Evolutionary conservation across 2,888 invertebrate species (phyloP).

Genomic region (Pilophorus perplexus): DNA sequence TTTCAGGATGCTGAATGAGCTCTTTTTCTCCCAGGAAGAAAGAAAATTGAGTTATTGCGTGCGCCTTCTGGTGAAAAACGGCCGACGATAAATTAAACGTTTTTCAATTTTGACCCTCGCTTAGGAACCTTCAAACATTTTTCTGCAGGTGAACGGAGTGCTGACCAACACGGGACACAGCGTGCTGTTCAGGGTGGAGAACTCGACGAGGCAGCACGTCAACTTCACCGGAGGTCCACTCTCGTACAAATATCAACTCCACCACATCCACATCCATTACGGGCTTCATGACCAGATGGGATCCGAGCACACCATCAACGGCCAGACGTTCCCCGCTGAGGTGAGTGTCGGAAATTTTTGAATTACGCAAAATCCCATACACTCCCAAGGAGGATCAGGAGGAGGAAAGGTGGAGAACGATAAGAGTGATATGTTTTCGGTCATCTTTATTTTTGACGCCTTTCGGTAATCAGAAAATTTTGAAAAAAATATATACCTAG

Average conservation of each 20-base stretch:
- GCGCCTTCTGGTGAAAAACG: not conserved
- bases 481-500: not conserved
- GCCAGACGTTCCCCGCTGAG: conserved; percentile 96
- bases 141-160: conserved; percentile 79
- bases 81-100: no score
- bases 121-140: no score
- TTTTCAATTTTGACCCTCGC: no score
- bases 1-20: not conserved
- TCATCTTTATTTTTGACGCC: no score
- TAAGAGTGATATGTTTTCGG: not conserved
- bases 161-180: conserved; percentile 94
- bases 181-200: conserved; percentile 86
- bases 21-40: no score
- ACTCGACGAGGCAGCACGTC: conserved; percentile 78
- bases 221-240: conserved; percentile 95
- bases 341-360: conserved; percentile 65
- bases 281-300: conserved; percentile 88
- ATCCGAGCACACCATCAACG: conserved; percentile 95
- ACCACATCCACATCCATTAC: conserved; percentile 92
- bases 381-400: no score
- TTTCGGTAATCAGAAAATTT: not conserved
- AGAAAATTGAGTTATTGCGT: conserved; percentile 34
- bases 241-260: conserved; percentile 91
- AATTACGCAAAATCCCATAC: no score
- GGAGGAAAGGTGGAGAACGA: no score